phyloP scores from a whole-genome alignment of 2,888 invertebrate species.

The Leucozona laternaria region DNA sequence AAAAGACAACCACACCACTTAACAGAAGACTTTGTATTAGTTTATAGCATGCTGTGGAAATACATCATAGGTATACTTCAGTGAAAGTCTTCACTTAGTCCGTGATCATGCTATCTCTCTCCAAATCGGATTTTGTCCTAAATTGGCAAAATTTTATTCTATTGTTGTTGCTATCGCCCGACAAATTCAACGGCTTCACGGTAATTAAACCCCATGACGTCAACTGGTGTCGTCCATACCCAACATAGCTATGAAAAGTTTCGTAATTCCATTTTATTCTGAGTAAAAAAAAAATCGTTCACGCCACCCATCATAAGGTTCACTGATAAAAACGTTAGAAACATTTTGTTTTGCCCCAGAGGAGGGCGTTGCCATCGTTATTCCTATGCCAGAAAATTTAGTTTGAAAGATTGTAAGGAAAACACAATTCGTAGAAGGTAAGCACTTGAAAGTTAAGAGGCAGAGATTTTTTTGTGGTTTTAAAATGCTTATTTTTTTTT shows the following conservation, averaged over 20 bases:
- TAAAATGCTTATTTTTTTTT: slow-evolving; percentile 2
- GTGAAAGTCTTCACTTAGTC: slow-evolving; percentile 30
- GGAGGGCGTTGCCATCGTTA: slow-evolving; percentile 34
- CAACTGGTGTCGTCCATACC: slow-evolving; percentile 18
- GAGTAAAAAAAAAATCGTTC: slow-evolving; percentile 3
- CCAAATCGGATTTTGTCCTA: background rate
- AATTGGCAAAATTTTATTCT: slow-evolving; percentile 30
- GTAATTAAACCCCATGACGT: slow-evolving; percentile 66
- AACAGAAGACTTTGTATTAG: slow-evolving; percentile 14
- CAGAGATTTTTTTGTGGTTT: slow-evolving; percentile 34
- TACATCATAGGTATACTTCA: background rate
- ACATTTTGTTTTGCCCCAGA: slow-evolving; percentile 16
- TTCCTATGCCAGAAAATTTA: slow-evolving; percentile 3
- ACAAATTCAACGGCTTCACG: slow-evolving; percentile 48
- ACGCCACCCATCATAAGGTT: background rate
- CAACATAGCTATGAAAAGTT: slow-evolving; percentile 20
- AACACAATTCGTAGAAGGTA: slow-evolving; percentile 18
- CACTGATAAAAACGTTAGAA: slow-evolving; percentile 5
- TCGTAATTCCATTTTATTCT: slow-evolving; percentile 23
- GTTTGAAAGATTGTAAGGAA: background rate
- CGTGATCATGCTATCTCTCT: background rate
- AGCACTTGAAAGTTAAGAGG: slow-evolving; percentile 46
- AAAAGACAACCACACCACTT: slow-evolving; percentile 33
- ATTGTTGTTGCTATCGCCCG: slow-evolving; percentile 8
- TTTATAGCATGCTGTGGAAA: slow-evolving; percentile 33